Conservation (phyloP, 2,797 vertebrate genomes). For the Chiloscyllium punctatum region DNA sequence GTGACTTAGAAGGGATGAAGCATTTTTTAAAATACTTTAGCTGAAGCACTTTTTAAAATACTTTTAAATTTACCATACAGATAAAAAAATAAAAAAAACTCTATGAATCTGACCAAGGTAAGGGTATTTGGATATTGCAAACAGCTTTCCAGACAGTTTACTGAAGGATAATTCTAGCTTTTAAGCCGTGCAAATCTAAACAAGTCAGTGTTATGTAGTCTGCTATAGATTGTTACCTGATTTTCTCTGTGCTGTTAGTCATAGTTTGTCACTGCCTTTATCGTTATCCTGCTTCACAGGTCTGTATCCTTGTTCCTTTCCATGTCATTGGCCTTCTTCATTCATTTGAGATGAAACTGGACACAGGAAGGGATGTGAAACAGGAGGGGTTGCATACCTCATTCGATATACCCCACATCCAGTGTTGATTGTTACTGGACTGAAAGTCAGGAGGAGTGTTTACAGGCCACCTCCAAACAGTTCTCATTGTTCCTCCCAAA, state of each 20-base stretch:
- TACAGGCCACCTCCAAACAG: not conserved
- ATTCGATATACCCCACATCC: not conserved
- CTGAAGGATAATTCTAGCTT: constrained; percentile 15
- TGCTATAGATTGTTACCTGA: not conserved
- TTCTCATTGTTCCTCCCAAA: not conserved
- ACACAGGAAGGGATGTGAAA: not conserved
- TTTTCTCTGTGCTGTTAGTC: not conserved
- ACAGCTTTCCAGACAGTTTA: constrained; percentile 23
- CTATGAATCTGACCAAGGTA: constrained; percentile 26
- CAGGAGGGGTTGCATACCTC: not conserved
- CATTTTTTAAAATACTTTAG: constrained; percentile 23
- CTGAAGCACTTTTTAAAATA: constrained; percentile 27
- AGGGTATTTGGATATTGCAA: constrained; percentile 11
- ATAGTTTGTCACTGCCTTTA: not conserved
- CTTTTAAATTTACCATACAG: constrained; percentile 10
- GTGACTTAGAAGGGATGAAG: not conserved
- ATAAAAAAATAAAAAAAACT: constrained; percentile 31
- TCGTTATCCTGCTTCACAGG: not conserved
- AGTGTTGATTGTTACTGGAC: not conserved
- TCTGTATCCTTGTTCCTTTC: not conserved
- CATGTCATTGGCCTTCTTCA: not conserved
- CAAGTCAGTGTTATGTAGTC: constrained; percentile 19
- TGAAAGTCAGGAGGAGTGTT: not conserved
- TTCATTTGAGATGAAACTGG: not conserved
- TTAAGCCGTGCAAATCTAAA: constrained; percentile 29